phyloP scores from a whole-genome alignment of 2,797 vertebrate species.

The Rachycentron canadum region DNA sequence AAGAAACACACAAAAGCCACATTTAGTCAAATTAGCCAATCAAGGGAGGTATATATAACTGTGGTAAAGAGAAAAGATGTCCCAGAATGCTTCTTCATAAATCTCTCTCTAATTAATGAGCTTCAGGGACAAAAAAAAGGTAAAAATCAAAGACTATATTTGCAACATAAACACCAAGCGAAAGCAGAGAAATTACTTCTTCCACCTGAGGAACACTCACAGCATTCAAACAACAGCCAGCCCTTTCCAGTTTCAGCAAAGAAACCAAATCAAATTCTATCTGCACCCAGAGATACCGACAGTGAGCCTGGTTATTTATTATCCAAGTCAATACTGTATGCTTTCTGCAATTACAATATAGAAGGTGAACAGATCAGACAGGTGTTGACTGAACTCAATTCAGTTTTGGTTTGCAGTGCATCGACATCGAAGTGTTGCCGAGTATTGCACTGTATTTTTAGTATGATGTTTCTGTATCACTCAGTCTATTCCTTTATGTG shows the following conservation, averaged over 20 bases:
- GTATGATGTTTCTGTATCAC: neutral
- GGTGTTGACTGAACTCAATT: neutral
- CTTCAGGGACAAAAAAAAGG: slow-evolving; percentile 1
- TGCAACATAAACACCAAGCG: slow-evolving; percentile 1
- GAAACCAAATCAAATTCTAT: neutral
- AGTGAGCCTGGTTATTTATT: neutral
- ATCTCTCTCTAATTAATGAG: slow-evolving; percentile 24
- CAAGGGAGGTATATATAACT: neutral
- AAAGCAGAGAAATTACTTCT: slow-evolving; percentile 7
- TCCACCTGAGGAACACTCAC: slow-evolving; percentile 6
- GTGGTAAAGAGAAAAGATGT: neutral
- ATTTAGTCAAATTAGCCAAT: slow-evolving; percentile 4
- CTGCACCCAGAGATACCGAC: neutral
- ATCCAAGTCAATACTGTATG: neutral
- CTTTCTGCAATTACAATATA: neutral
- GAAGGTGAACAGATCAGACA: neutral
- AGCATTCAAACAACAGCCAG: neutral
- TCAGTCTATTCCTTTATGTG: neutral
- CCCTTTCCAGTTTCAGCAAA: neutral
- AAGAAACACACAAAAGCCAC: neutral
- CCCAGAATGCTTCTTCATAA: neutral
- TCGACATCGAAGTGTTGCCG: neutral
- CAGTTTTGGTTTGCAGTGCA: neutral
- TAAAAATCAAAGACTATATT: neutral
- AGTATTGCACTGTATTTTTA: neutral